Evolutionary conservation across 2,888 invertebrate species (phyloP).

Genomic region (Drosophila planitibia): DNA sequence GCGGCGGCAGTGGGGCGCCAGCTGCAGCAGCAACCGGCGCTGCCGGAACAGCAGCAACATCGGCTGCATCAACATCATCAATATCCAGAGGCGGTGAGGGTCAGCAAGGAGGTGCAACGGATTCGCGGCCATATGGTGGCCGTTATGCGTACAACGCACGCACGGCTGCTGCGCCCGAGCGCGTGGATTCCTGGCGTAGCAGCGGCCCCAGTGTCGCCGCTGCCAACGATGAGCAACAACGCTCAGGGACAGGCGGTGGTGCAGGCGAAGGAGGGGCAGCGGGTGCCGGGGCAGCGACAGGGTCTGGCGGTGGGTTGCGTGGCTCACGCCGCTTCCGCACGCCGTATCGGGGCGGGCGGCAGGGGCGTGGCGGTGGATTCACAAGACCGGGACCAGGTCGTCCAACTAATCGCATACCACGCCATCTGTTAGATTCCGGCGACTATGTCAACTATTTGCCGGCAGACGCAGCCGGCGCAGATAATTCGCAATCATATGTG

Average conservation of each 20-base stretch:
- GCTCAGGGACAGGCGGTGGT: constrained; percentile 27
- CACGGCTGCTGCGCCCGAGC: constrained; percentile 78
- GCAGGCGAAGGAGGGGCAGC: constrained; percentile 35
- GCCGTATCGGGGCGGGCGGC: constrained; percentile 83
- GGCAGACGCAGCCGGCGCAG: constrained; percentile 82
- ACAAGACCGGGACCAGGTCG: constrained; percentile 84
- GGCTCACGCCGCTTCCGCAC: constrained; percentile 84
- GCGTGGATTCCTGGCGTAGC: constrained; percentile 85
- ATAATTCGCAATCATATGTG: constrained; percentile 82
- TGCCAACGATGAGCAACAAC: constrained; percentile 65
- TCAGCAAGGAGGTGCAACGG: constrained; percentile 66
- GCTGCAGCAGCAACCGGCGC: constrained; percentile 30
- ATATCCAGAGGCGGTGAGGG: constrained; percentile 74
- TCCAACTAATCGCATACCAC: constrained; percentile 85
- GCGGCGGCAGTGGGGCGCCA: constrained; percentile 13
- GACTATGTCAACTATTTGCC: constrained; percentile 82
- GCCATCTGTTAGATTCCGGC: constrained; percentile 84
- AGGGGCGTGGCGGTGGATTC: constrained; percentile 86
- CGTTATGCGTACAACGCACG: constrained; percentile 72
- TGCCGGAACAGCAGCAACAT: constrained; percentile 35
- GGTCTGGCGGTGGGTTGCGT: constrained; percentile 56
- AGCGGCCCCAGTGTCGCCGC: constrained; percentile 77
- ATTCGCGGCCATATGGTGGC: constrained; percentile 73
- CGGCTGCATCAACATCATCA: constrained; percentile 4
- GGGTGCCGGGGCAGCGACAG: constrained; percentile 63